Conservation (phyloP, 2,113 vertebrate genomes). For the Pseudolaguvia tuberculata region DNA sequence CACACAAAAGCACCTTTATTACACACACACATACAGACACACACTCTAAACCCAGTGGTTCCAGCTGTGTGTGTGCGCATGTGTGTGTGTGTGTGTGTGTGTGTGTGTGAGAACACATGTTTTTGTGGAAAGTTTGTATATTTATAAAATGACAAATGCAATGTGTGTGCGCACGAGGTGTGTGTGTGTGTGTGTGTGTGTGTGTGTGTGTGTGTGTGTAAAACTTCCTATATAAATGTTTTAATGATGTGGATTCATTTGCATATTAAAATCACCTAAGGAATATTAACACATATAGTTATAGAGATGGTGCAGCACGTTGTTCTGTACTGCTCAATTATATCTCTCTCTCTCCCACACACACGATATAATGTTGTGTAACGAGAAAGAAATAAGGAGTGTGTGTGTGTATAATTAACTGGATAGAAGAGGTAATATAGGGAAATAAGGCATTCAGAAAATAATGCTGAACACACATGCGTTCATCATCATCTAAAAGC, state of each 20-base stretch:
- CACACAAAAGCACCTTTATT: slow-evolving; percentile 97
- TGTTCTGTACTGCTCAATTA: too few species aligned
- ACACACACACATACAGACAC: slow-evolving; percentile 54
- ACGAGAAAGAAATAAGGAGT: not conserved
- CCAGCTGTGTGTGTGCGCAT: slow-evolving; percentile 32
- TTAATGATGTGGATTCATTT: not conserved
- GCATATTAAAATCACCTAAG: too few species aligned
- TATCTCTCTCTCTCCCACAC: not conserved
- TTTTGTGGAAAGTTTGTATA: slow-evolving; percentile 60
- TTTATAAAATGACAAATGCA: slow-evolving; percentile 56
- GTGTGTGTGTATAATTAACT: slow-evolving; percentile 2
- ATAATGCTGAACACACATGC: not conserved
- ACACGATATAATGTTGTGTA: too few species aligned
- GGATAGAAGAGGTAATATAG: not conserved
- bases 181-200: slow-evolving; percentile 40
- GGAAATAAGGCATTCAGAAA: not conserved
- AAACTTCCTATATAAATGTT: not conserved
- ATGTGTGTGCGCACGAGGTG: slow-evolving; percentile 44
- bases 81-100: slow-evolving; percentile 35
- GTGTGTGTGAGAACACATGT: slow-evolving; percentile 7
- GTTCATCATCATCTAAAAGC: slow-evolving; percentile 8
- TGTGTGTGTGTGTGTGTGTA: slow-evolving; percentile 5
- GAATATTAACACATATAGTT: too few species aligned
- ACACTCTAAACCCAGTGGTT: not conserved
- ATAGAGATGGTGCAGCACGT: too few species aligned